Evolutionary conservation across 2,113 vertebrate genomes (phyloP).

Genomic region (Tenebrosternarchus preto): DNA sequence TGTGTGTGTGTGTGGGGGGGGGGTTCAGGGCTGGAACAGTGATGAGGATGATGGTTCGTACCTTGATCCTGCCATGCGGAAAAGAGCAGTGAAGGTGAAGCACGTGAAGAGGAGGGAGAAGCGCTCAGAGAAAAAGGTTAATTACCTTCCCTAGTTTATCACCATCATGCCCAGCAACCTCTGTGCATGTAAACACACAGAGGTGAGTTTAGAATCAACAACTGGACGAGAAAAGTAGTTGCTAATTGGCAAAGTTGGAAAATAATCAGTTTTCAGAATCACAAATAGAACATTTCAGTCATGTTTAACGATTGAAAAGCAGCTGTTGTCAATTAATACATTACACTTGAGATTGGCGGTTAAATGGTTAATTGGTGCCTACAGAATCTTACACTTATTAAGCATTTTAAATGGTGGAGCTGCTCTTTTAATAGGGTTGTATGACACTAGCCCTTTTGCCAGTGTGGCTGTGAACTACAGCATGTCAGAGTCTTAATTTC

Average conservation of each 20-base stretch:
- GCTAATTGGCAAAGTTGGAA: not conserved
- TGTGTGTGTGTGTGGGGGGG: not conserved
- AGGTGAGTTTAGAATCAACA: not conserved
- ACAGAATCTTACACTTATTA: too few relatives aligned
- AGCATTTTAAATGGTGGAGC: not conserved
- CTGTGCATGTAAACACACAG: not conserved
- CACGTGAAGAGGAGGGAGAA: conserved; percentile 93
- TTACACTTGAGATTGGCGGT: too few relatives aligned
- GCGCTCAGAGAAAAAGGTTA: conserved; percentile 89
- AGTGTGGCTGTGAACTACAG: not conserved
- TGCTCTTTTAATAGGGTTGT: not conserved
- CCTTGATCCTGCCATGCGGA: conserved; percentile 82
- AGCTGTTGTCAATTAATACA: not conserved
- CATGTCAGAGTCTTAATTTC: not conserved
- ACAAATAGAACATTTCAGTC: not conserved
- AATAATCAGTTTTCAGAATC: not conserved
- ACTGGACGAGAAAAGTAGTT: not conserved
- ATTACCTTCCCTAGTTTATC: not conserved
- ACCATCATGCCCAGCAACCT: not conserved
- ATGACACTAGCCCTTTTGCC: too few relatives aligned
- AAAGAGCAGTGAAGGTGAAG: conserved; percentile 91
- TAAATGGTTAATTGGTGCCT: too few relatives aligned
- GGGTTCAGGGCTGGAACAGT: conserved; percentile 80
- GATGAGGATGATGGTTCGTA: conserved; percentile 83
- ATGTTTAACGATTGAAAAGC: not conserved